Conservation (phyloP, 2,797 vertebrate genomes). For the Ispidina lecontei region DNA sequence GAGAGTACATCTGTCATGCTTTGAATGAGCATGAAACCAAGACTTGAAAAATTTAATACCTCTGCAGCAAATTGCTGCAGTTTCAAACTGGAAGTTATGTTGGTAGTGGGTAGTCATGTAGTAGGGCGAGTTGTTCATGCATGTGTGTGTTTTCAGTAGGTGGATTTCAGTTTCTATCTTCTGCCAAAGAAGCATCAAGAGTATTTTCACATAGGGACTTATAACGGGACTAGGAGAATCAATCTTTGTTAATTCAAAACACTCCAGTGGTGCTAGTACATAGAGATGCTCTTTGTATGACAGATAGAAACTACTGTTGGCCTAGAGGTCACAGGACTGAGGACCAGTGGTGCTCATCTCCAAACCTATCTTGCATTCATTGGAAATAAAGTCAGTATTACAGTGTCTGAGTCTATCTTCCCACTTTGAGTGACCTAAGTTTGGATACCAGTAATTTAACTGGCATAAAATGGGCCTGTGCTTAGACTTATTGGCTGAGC, state of each 20-base stretch:
- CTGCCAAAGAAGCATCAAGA: neutral
- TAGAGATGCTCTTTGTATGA: neutral
- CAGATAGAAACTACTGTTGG: neutral
- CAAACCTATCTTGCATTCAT: neutral
- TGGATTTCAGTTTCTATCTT: neutral
- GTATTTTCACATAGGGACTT: neutral
- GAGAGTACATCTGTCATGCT: constrained; percentile 46
- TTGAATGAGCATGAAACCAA: constrained; percentile 61
- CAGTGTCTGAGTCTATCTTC: neutral
- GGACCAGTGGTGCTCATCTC: neutral
- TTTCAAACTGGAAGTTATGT: constrained; percentile 34
- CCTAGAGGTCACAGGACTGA: neutral
- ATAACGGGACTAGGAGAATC: neutral
- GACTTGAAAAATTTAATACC: constrained; percentile 61
- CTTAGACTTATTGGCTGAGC: neutral
- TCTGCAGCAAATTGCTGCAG: constrained; percentile 43
- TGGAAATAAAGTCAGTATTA: neutral
- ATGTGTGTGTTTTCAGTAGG: neutral
- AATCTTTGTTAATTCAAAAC: neutral
- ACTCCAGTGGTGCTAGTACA: neutral
- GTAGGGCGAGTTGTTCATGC: neutral
- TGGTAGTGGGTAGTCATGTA: neutral
- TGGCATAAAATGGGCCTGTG: neutral
- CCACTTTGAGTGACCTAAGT: neutral
- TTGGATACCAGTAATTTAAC: neutral